phyloP scores from a whole-genome alignment of 2,113 vertebrate species.

The Elanus axillaris region DNA sequence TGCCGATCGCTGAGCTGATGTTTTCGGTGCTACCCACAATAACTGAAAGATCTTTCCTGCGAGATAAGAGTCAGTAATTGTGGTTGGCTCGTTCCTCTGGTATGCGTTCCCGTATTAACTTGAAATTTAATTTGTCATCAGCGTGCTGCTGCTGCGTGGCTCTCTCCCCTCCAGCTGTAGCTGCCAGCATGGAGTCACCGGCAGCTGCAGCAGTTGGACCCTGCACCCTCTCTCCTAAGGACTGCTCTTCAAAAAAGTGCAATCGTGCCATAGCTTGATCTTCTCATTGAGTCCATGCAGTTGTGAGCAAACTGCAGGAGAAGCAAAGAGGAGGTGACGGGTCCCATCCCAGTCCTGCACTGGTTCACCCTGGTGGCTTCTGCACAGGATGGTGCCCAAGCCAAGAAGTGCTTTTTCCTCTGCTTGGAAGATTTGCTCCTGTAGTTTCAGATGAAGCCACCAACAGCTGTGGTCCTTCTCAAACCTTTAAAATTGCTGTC shows the following conservation, averaged over 20 bases:
- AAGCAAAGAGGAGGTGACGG: not conserved
- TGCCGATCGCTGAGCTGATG: not conserved
- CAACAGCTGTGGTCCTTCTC: not conserved
- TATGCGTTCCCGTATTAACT: not conserved
- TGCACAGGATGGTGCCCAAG: not conserved
- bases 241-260: not conserved
- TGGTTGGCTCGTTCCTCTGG: not conserved
- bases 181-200: fast-evolving
- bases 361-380: not conserved
- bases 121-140: not conserved
- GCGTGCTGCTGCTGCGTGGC: not conserved
- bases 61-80: not conserved
- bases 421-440: not conserved
- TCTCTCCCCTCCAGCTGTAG: not conserved
- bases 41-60: constrained; percentile 52
- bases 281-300: not conserved
- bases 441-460: not conserved
- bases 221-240: not conserved
- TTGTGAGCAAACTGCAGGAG: not conserved
- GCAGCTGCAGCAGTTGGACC: fast-evolving
- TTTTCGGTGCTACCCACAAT: not conserved
- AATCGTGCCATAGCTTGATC: not conserved
- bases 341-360: not conserved
- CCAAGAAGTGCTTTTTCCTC: not conserved
- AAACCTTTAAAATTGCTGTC: not conserved